A percentile compares a stretch with the other conserved stretches of the same genome.
Evolutionary conservation across 2,888 invertebrate species (phyloP).

Genomic region (Xylophagus ater): DNA sequence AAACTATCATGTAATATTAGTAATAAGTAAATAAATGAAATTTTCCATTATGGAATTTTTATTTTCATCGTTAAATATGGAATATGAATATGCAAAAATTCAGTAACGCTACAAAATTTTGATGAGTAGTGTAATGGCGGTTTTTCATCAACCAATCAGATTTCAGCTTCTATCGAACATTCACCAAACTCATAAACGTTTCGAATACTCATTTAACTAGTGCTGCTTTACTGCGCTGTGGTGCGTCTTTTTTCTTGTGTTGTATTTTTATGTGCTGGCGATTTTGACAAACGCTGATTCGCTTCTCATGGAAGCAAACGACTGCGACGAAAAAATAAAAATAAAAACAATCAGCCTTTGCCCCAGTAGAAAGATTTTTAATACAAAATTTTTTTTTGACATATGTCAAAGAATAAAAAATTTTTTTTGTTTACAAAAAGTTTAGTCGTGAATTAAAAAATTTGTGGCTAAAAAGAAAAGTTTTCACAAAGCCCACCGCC

Average conservation of each 20-base stretch:
- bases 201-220: no score
- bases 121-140: constrained; percentile 46
- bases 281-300: constrained; percentile 16
- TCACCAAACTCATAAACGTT: no score
- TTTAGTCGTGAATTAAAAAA: constrained; percentile 2
- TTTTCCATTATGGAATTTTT: no score
- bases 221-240: no score
- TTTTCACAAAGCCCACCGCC: constrained; percentile 6
- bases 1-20: no score
- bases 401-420: constrained; percentile 13
- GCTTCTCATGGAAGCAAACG: constrained; percentile 11
- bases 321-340: constrained; percentile 4
- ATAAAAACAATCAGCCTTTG: constrained; percentile 11
- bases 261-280: constrained; percentile 9
- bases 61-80: no score
- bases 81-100: no score
- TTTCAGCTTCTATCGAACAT: constrained; percentile 48
- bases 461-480: not conserved
- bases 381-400: constrained; percentile 3
- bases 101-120: not conserved
- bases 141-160: constrained; percentile 57
- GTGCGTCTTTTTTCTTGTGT: constrained; percentile 20
- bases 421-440: no score
- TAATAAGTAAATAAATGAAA: no score
- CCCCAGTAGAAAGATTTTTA: constrained; percentile 6